Evolutionary conservation across 2,113 vertebrate genomes (phyloP).

Genomic region (Limanda limanda): DNA sequence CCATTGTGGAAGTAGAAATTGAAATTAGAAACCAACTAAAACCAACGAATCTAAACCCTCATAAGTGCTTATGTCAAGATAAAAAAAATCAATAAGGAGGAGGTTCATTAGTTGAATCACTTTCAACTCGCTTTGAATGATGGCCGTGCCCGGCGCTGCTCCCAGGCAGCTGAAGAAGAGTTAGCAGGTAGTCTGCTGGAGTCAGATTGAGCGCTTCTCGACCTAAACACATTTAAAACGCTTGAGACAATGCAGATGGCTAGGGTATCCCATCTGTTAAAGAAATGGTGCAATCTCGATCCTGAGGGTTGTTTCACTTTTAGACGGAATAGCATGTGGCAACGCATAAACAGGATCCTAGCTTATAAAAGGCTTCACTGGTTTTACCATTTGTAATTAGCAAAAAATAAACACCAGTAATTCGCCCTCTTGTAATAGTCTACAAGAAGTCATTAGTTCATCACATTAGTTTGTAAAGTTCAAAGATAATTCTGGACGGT

Average conservation of each 20-base stretch:
- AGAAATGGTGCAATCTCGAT: constrained; percentile 79
- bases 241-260: constrained; percentile 64
- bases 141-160: constrained; percentile 14
- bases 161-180: constrained; percentile 45
- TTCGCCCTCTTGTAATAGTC: constrained; percentile 74
- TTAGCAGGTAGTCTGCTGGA: constrained; percentile 46
- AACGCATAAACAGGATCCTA: constrained; percentile 73
- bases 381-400: constrained; percentile 83
- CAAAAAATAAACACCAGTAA: constrained; percentile 80
- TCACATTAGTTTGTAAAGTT: constrained; percentile 78
- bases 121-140: constrained; percentile 54
- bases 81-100: constrained; percentile 69
- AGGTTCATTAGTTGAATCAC: constrained; percentile 60
- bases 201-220: constrained; percentile 47
- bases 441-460: constrained; percentile 77
- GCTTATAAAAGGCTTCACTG: constrained; percentile 80
- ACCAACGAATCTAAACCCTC: constrained; percentile 54
- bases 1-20: constrained; percentile 51
- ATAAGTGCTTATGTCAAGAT: constrained; percentile 47
- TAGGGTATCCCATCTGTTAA: constrained; percentile 76
- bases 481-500: constrained; percentile 71
- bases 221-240: constrained; percentile 64
- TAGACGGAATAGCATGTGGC: constrained; percentile 80
- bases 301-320: constrained; percentile 78
- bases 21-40: constrained; percentile 64